phyloP scores from a whole-genome alignment of 92 coral and sea anemone species.

The Zoanthus gigantus region DNA sequence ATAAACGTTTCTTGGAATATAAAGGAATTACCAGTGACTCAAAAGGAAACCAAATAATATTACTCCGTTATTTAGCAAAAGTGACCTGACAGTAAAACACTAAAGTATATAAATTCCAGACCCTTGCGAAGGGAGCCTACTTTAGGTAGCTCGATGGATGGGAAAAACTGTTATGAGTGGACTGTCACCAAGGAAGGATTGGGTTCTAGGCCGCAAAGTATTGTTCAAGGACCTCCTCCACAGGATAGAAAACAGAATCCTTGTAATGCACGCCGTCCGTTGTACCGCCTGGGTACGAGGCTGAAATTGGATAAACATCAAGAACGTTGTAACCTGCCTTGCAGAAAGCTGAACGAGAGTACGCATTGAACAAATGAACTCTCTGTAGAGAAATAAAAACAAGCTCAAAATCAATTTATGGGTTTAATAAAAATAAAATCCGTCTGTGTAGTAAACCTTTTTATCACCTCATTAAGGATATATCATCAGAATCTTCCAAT shows the following conservation, averaged over 20 bases:
- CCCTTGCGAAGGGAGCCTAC: background rate
- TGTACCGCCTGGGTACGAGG: constrained; percentile 82
- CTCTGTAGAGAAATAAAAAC: constrained; percentile 55
- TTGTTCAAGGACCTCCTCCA: constrained; percentile 72
- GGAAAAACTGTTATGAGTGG: background rate
- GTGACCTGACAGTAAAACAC: background rate
- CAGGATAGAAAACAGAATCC: constrained; percentile 69
- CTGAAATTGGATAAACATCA: constrained; percentile 73
- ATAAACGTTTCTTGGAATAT: background rate
- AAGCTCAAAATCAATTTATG: too few relatives aligned
- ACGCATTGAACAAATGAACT: constrained; percentile 80
- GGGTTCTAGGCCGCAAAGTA: constrained; percentile 49
- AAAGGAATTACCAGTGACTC: background rate
- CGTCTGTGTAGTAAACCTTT: too few relatives aligned
- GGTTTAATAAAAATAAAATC: too few relatives aligned
- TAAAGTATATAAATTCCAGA: background rate
- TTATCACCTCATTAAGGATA: too few relatives aligned
- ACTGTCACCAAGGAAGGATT: background rate
- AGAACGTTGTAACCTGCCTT: constrained; percentile 75
- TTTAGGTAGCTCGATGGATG: background rate
- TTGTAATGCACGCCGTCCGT: constrained; percentile 82
- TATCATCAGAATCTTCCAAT: too few relatives aligned
- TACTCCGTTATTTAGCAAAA: background rate
- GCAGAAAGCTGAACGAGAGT: constrained; percentile 79
- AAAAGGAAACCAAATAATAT: too few relatives aligned